Evolutionary conservation across 1,140 invertebrate species (phyloP), one percentile per base, ranked within the genome.

Genomic region (Rhopalosiphum maidis): DNA sequence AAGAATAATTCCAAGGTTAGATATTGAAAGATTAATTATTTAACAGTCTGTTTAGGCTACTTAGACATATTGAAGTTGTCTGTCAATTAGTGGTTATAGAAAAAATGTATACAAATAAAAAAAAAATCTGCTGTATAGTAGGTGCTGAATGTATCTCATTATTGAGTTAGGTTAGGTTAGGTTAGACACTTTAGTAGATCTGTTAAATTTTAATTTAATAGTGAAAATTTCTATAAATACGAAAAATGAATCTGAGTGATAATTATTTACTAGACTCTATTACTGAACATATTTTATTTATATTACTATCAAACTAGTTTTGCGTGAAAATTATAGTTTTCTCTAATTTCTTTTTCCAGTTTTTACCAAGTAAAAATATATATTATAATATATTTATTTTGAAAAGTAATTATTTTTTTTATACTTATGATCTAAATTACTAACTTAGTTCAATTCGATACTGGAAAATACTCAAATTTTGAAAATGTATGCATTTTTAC

Each of bases 11-110:
- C 18, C 15, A 77, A 77, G 60, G 60, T 77, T 35, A 18, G 30
- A 77, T 77, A n/a, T 77, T 77, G 60, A 77, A 77, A 35, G 60
- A 77, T 77, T 77, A 77, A 77, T 77, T 77, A n/a, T 77, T 51
- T 77, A 18, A 21, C 5, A 2, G 60, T n/a, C 30, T 77, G 30
- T 77, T n/a, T 77, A 77, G n/a, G 60, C 15, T 77, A 60, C 60
- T 77, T n/a, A n/a, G n/a, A 77, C 30, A n/a, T 77, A n/a, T 77
- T 77, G 60, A 77, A 77, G 60, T 5, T n/a, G 60, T n/a, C n/a
- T 4, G 18, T n/a, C 5, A 77, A 35, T 77, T n/a, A 77, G 60
- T 77, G 30, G 15, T 77, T 77, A 77, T 15, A 30, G 0, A 18
- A 21, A 77, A 77, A n/a, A 18, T n/a, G 30, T 18, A 18, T 68